phyloP scores from a whole-genome alignment of 2,888 invertebrate species.

The Monoplex corrugatus region DNA sequence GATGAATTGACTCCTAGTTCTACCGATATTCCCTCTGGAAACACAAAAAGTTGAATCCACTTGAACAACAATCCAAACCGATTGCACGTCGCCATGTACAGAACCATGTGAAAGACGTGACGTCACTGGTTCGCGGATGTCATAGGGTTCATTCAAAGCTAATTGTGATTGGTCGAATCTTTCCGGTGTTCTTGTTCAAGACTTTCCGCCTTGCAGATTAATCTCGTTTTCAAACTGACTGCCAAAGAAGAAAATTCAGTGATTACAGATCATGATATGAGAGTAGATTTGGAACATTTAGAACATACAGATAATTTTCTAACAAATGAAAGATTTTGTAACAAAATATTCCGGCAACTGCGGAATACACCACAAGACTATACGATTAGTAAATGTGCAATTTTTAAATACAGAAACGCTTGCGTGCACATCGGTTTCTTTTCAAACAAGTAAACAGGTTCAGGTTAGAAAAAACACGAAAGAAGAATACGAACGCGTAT shows the following conservation, averaged over 20 bases:
- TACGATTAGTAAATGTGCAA: background rate
- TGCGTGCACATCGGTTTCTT: too few species aligned
- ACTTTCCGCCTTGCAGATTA: background rate
- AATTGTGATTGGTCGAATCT: constrained; percentile 46
- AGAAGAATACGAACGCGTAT: too few species aligned
- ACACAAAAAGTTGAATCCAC: background rate
- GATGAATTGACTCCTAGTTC: background rate
- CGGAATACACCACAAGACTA: background rate
- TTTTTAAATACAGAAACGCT: too few species aligned
- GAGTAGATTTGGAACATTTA: too few species aligned
- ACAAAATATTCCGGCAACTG: background rate
- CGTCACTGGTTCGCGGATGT: constrained; percentile 48
- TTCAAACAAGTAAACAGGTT: too few species aligned
- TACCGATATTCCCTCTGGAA: background rate
- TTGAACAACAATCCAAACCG: constrained; percentile 43
- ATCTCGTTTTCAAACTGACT: too few species aligned
- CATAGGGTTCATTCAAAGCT: constrained; percentile 10
- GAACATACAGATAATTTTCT: too few species aligned
- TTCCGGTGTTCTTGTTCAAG: background rate
- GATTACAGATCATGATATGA: too few species aligned
- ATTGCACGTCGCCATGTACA: constrained; percentile 49
- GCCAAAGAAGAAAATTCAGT: too few species aligned
- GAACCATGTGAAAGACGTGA: constrained; percentile 59
- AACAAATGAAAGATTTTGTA: too few species aligned
- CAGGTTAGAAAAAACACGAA: too few species aligned